Percentiles rank a stretch among this genome's conserved stretches.
These are phyloP conservation scores for Drosophila willistoni DNA, from an alignment of 1,140 invertebrate genomes.

Conservation along the genomic window DNA sequence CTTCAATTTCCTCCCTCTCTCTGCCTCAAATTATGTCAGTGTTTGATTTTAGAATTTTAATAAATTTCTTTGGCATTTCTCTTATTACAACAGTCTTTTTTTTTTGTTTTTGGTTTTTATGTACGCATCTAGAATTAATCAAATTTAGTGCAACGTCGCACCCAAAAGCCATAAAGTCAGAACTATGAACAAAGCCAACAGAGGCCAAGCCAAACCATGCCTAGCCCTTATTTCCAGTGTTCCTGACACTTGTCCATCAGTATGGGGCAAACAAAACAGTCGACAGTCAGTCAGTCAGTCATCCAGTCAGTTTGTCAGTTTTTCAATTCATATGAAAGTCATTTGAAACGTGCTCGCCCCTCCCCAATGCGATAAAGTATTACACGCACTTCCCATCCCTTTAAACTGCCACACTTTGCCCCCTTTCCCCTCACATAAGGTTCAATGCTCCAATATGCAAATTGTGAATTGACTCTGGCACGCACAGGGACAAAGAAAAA, in stretches of 20 bases:
- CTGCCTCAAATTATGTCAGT: not conserved
- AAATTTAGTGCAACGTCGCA: constrained; percentile 68
- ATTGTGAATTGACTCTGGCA: constrained; percentile 53
- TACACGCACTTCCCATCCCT: constrained; percentile 9
- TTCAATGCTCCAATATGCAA: constrained; percentile 81
- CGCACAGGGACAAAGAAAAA: constrained; percentile 46
- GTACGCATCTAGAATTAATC: constrained; percentile 63
- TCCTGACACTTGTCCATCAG: constrained; percentile 79
- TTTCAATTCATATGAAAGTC: constrained; percentile 33
- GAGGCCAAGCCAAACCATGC: not conserved
- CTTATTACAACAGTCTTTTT: constrained; percentile 29
- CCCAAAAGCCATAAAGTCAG: constrained; percentile 29
- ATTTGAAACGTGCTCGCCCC: constrained; percentile 72
- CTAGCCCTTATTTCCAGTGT: constrained; percentile 46
- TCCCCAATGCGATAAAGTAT: constrained; percentile 38
- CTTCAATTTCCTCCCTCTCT: not conserved
- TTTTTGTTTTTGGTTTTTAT: constrained; percentile 5
- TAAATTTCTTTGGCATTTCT: constrained; percentile 14
- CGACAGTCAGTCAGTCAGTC: constrained; percentile 22
- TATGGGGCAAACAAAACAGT: constrained; percentile 56
- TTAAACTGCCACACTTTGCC: constrained; percentile 7
- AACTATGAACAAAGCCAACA: constrained; percentile 46
- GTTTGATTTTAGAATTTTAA: constrained; percentile 7
- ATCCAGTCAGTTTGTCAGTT: constrained; percentile 6
- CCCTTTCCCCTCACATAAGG: constrained; percentile 29